phyloP scores from a whole-genome alignment of 1,140 invertebrate genomes.

The Cydia strobilella region DNA sequence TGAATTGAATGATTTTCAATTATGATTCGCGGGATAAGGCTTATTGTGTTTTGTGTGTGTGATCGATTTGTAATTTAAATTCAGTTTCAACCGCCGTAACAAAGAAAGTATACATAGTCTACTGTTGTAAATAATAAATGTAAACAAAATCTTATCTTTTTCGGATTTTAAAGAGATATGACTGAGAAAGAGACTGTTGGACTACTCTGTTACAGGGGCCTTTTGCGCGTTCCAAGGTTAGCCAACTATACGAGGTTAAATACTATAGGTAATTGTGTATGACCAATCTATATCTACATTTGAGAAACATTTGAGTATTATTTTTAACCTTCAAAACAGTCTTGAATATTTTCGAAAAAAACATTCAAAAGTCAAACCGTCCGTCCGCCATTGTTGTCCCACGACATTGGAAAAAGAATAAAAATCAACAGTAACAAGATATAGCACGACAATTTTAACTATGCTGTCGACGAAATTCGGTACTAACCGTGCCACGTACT shows the following conservation, averaged over 20 bases:
- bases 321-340: slow-evolving; percentile 17
- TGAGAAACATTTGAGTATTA: slow-evolving; percentile 1
- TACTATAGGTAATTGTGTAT: not conserved
- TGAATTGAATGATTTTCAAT: not conserved
- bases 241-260: no score
- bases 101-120: no score
- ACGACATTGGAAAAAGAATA: slow-evolving; percentile 29
- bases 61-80: not conserved
- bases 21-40: not conserved
- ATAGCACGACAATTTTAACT: slow-evolving; percentile 19
- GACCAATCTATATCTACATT: not conserved
- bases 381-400: slow-evolving; percentile 27
- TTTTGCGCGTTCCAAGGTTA: no score
- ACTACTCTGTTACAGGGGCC: no score
- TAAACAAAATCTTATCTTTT: no score
- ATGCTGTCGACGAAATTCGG: not conserved
- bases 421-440: slow-evolving; percentile 31
- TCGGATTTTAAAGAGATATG: no score
- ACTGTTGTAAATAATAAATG: no score
- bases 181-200: no score
- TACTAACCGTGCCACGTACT: not conserved
- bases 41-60: slow-evolving; percentile 19
- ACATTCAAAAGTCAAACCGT: slow-evolving; percentile 13
- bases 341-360: slow-evolving; percentile 26
- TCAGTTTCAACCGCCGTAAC: no score